Conservation (phyloP, 2,888 invertebrate genomes). For the Sisyra nigra region DNA sequence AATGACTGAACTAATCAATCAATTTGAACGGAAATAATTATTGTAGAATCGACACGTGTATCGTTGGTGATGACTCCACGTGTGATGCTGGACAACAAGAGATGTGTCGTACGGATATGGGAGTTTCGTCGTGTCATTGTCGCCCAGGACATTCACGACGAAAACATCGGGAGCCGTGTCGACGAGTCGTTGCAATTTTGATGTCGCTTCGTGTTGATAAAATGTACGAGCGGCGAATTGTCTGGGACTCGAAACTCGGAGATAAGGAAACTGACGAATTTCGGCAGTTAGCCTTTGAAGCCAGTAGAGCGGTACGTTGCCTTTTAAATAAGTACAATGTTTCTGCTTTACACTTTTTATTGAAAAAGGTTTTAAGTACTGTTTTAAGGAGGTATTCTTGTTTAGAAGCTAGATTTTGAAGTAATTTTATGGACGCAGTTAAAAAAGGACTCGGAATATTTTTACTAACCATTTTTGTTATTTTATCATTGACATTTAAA, state of each 20-base stretch:
- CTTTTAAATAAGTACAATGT: background rate
- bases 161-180: conserved; percentile 58
- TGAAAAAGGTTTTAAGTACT: too few relatives aligned
- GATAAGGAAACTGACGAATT: conserved; percentile 68
- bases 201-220: conserved; percentile 69
- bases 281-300: conserved; percentile 69
- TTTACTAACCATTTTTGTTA: too few relatives aligned
- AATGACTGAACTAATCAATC: background rate
- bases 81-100: conserved; percentile 81
- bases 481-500: too few relatives aligned
- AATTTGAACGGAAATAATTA: too few relatives aligned
- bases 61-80: conserved; percentile 82
- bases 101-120: conserved; percentile 67
- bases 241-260: conserved; percentile 58
- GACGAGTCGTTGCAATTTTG: conserved; percentile 60
- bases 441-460: too few relatives aligned
- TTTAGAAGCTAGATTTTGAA: too few relatives aligned
- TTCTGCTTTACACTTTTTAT: too few relatives aligned
- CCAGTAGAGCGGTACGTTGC: conserved; percentile 74
- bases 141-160: conserved; percentile 59
- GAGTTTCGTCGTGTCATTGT: conserved; percentile 78
- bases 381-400: too few relatives aligned
- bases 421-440: too few relatives aligned
- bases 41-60: conserved; percentile 76
- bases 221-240: conserved; percentile 61